A percentile compares a stretch with the other conserved stretches of the same genome.
These are phyloP conservation scores for Drosophila kikkawai DNA, from an alignment of 1,140 invertebrate species.

Conservation along the genomic window DNA sequence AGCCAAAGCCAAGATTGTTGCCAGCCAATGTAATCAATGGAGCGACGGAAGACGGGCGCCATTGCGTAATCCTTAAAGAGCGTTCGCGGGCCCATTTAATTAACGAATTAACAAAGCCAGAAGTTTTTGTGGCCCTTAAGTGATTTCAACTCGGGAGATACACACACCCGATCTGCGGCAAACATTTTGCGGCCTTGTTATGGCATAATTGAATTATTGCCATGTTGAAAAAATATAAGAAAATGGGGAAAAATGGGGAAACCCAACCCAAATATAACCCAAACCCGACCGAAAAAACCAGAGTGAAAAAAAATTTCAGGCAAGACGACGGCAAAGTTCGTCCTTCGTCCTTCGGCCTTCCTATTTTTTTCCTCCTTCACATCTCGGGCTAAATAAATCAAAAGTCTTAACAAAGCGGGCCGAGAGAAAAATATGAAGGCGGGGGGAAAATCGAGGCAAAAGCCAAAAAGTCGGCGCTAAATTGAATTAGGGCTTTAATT, in stretches of 20 bases:
- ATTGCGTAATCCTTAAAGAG: constrained; percentile 77
- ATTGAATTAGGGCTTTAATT: constrained; percentile 79
- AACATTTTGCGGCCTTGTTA: constrained; percentile 80
- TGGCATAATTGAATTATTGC: constrained; percentile 83
- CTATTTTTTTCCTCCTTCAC: constrained; percentile 39
- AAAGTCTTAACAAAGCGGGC: constrained; percentile 38
- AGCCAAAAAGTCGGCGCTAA: constrained; percentile 62
- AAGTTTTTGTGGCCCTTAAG: constrained; percentile 80
- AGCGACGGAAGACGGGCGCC: constrained; percentile 11
- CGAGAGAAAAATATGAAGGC: background rate
- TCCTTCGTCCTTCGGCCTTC: constrained; percentile 50
- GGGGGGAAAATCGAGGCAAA: constrained; percentile 12
- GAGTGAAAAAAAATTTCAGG: constrained; percentile 4
- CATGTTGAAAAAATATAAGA: constrained; percentile 66
- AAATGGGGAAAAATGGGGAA: constrained; percentile 39
- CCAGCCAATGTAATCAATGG: constrained; percentile 79
- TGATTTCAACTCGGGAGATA: constrained; percentile 58
- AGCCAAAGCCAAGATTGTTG: constrained; percentile 60
- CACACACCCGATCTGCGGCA: constrained; percentile 16
- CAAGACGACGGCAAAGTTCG: constrained; percentile 62
- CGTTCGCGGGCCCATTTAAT: constrained; percentile 72
- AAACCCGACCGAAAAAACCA: constrained; percentile 7
- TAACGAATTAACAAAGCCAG: constrained; percentile 83
- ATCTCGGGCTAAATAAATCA: constrained; percentile 72
- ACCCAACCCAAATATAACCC: constrained; percentile 21